Evolutionary conservation across 1,140 invertebrate species (phyloP).

Genomic region (Drosophila varians): DNA sequence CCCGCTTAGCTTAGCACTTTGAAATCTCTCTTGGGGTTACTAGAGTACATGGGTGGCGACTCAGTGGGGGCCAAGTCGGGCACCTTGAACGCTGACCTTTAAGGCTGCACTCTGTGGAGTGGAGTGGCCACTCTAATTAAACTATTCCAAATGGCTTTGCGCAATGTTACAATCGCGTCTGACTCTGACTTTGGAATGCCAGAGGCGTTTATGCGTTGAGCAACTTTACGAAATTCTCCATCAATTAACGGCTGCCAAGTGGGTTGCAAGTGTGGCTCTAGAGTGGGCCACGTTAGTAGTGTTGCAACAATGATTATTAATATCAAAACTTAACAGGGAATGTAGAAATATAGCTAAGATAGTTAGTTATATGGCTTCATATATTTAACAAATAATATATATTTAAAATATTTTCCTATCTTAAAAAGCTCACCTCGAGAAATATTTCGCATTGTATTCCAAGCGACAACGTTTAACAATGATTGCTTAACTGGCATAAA

Average conservation of each 20-base stretch:
- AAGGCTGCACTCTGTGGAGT: constrained; percentile 12
- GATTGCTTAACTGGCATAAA: constrained; percentile 16
- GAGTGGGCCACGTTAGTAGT: neutral
- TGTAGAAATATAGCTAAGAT: neutral
- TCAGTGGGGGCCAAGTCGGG: constrained; percentile 14
- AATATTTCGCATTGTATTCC: neutral
- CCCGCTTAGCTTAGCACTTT: constrained; percentile 6
- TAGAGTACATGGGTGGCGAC: neutral
- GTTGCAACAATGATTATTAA: neutral
- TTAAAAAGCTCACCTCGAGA: neutral
- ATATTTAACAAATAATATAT: neutral
- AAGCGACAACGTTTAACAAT: too few species aligned
- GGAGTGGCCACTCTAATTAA: constrained; percentile 54
- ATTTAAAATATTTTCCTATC: neutral
- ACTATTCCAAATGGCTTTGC: constrained; percentile 64
- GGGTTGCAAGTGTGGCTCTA: too few species aligned
- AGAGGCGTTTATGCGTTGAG: constrained; percentile 18
- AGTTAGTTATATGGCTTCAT: too few species aligned
- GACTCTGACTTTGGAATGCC: constrained; percentile 10
- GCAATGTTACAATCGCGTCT: constrained; percentile 37
- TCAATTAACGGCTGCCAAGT: constrained; percentile 19
- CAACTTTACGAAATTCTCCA: constrained; percentile 20
- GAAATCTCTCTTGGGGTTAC: constrained; percentile 1
- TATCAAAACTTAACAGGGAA: too few species aligned
- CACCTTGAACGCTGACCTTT: constrained; percentile 71